These are phyloP conservation scores for Urechis unicinctus DNA, from an alignment of 2,888 invertebrate genomes.

Conservation along the genomic window DNA sequence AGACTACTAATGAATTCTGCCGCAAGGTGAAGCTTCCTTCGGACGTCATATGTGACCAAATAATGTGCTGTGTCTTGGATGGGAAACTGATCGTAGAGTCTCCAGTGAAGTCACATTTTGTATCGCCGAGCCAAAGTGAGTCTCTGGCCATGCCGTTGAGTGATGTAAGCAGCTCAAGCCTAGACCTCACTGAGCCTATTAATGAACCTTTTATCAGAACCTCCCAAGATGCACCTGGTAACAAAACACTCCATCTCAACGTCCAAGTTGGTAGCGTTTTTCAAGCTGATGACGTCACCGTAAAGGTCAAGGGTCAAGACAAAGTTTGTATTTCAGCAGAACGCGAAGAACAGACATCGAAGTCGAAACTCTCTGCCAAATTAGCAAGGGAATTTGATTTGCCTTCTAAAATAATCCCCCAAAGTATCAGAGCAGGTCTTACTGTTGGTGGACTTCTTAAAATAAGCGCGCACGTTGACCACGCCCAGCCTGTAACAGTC, in stretches of 20 bases:
- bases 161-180: background rate
- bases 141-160: too few species aligned
- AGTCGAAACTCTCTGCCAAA: slow-evolving; percentile 9
- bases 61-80: slow-evolving; percentile 8
- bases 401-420: slow-evolving; percentile 12
- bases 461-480: slow-evolving; percentile 12
- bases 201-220: slow-evolving; percentile 2
- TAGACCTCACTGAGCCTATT: background rate
- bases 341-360: slow-evolving; percentile 7
- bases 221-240: background rate
- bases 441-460: slow-evolving; percentile 17
- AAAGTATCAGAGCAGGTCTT: slow-evolving; percentile 17
- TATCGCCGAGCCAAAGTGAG: too few species aligned
- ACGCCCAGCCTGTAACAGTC: too few species aligned
- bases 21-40: slow-evolving; percentile 18
- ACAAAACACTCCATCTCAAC: slow-evolving; percentile 9
- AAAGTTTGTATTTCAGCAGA: slow-evolving; percentile 14
- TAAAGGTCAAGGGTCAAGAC: slow-evolving; percentile 15
- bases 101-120: background rate
- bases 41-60: slow-evolving; percentile 10
- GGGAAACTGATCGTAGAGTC: slow-evolving; percentile 14
- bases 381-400: slow-evolving; percentile 16
- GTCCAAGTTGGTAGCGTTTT: slow-evolving; percentile 19
- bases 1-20: slow-evolving; percentile 19
- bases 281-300: slow-evolving; percentile 16